Percentiles rank a stretch among this genome's conserved stretches.
Evolutionary conservation across 2,888 invertebrate genomes (phyloP).

Genomic region (Caenorhabditis uteleia): DNA sequence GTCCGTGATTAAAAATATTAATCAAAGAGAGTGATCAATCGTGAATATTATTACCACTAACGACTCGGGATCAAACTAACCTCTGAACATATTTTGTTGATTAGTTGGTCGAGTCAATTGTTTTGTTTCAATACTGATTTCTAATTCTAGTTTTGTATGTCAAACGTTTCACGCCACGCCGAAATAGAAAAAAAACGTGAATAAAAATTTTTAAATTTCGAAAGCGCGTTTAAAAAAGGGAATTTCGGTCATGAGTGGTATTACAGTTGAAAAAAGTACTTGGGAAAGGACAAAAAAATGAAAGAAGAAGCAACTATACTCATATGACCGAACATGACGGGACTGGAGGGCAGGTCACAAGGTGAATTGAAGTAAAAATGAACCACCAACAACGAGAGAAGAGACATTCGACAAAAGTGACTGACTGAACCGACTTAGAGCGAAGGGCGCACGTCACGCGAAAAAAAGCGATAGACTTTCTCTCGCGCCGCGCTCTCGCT

Average conservation of each 20-base stretch:
- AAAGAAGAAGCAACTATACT: conserved; percentile 1
- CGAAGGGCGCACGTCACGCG: conserved; percentile 38
- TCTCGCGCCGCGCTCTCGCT: conserved; percentile 14
- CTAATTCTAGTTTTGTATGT: too few relatives aligned
- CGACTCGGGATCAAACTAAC: too few relatives aligned
- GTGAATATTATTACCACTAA: too few relatives aligned
- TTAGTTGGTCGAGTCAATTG: too few relatives aligned
- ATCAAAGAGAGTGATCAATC: too few relatives aligned
- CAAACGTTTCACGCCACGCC: too few relatives aligned
- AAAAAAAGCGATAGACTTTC: conserved; percentile 36
- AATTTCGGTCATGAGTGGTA: neutral
- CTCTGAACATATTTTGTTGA: too few relatives aligned
- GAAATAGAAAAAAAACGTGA: neutral
- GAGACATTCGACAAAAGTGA: conserved; percentile 35
- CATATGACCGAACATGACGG: conserved; percentile 40
- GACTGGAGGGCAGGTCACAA: conserved; percentile 38
- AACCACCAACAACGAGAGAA: conserved; percentile 12
- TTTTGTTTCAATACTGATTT: too few relatives aligned
- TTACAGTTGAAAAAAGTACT: too few relatives aligned
- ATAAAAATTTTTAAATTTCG: neutral
- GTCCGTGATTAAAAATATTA: too few relatives aligned
- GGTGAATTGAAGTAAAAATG: conserved; percentile 36
- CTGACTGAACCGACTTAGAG: conserved; percentile 35
- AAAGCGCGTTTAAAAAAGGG: too few relatives aligned
- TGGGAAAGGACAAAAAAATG: neutral